Evolutionary conservation across 1,140 invertebrate species (phyloP).

Genomic region (Yoshiicerus persimilis): DNA sequence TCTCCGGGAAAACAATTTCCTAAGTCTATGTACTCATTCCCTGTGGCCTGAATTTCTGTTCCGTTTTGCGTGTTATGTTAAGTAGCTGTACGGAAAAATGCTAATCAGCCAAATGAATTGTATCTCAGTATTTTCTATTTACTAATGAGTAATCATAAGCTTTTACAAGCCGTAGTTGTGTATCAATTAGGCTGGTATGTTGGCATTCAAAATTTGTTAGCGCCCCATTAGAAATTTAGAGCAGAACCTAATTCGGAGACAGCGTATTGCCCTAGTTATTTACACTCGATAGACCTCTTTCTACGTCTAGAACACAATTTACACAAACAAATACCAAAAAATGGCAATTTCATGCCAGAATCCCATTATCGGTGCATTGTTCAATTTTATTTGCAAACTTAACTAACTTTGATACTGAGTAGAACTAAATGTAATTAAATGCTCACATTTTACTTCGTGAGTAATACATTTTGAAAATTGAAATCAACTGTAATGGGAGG

Average conservation of each 20-base stretch:
- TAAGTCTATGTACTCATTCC: background rate
- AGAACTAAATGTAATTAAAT: background rate
- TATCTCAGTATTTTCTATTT: background rate
- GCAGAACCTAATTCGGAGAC: background rate
- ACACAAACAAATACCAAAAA: background rate
- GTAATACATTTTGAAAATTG: background rate
- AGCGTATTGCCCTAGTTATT: background rate
- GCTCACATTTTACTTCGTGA: background rate
- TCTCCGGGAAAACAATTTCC: background rate
- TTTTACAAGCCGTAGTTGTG: background rate
- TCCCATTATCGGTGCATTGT: background rate
- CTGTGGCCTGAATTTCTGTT: background rate
- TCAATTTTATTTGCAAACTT: background rate
- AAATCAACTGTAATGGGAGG: too few species aligned
- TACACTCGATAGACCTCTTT: background rate
- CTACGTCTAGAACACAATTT: too few species aligned
- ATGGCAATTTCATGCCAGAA: background rate
- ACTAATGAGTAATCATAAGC: background rate
- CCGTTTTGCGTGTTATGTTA: background rate
- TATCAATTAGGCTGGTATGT: background rate
- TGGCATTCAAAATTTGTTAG: background rate
- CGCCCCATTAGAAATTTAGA: background rate
- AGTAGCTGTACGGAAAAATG: background rate
- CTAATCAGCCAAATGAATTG: background rate
- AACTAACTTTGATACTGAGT: background rate